Base-by-base conservation (phyloP, 1,140 invertebrate species). In the Sarcophaga bullata region DNA sequence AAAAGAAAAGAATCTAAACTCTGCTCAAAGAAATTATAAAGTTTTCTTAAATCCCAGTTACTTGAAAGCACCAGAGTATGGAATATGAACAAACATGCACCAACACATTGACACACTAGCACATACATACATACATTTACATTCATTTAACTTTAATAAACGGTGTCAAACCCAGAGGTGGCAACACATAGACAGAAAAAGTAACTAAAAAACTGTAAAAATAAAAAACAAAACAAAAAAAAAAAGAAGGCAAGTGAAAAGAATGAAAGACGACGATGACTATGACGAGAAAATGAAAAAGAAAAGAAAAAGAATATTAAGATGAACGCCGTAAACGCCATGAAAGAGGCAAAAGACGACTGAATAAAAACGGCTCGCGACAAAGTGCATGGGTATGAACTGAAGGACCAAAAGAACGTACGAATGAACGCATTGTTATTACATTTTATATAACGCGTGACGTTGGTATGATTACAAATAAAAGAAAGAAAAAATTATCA, bases 391-490 rank as follows among this genome's bases (percentile, higher is more conserved):
- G 49, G 25, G 25, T 2, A 37, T 37, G 25, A 37, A 37, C 25
- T n/a, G 25, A 37, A 37, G 25, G 25, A 37, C 25, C 25, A 78
- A 78, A 50, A 25, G 75, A 48, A 49, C 73, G 48, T n/a, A 76
- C 37, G 73, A 76, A 76, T 47, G 48, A 78, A 78, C 75, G 75
- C 75, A 78, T 78, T 78, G 75, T 78, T 78, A 78, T 78, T 78
- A 78, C 75, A 37, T 78, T 50, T 78, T 50, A 78, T 78, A 19
- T 78, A 50, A 78, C 9, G 75, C 75, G 75, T 78, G 48, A 37
- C 25, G 25, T 13, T 58, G 54, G 54, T 58, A 58, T 58, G 54
- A 58, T 48, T 78, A 52, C 50, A 48, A 19, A 10, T 78, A 50
- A 11, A 49, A 78, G 75, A 50, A 78, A 78, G 25, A 37, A 37